A percentile compares a stretch with the other conserved stretches of the same genome.
These are phyloP conservation scores for Chiroxiphia lanceolata DNA, from an alignment of 2,797 vertebrate species.

Conservation along the genomic window DNA sequence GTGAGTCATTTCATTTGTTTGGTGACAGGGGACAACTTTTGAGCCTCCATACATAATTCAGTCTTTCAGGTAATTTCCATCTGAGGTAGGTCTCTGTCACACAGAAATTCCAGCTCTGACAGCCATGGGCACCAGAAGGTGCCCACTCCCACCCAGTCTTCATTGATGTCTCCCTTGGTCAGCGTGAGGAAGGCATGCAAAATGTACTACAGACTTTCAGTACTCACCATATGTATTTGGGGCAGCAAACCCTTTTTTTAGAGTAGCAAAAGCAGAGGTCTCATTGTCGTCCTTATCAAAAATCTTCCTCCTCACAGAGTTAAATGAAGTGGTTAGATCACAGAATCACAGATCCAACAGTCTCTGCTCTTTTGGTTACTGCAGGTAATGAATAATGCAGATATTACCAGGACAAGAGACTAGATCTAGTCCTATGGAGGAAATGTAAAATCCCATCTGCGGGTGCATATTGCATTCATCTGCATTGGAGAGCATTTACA, in stretches of 20 bases:
- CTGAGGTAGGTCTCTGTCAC: background rate
- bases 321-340: background rate
- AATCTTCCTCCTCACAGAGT: background rate
- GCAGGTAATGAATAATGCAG: background rate
- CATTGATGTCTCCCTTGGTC: background rate
- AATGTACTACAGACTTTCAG: background rate
- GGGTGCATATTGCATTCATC: background rate
- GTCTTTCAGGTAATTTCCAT: conserved; percentile 51
- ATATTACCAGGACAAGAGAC: background rate
- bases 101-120: background rate
- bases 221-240: background rate
- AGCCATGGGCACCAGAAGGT: background rate
- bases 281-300: background rate
- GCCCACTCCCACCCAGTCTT: background rate
- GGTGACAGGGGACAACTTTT: background rate
- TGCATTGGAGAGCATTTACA: background rate
- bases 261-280: background rate
- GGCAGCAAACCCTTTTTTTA: background rate
- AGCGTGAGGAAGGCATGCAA: background rate
- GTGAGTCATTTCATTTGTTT: background rate
- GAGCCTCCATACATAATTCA: background rate
- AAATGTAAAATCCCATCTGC: background rate
- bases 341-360: background rate
- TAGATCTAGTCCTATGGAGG: background rate
- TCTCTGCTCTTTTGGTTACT: background rate